Base-by-base conservation (phyloP, 1,140 invertebrate genomes). In the Eurosta solidaginis region DNA sequence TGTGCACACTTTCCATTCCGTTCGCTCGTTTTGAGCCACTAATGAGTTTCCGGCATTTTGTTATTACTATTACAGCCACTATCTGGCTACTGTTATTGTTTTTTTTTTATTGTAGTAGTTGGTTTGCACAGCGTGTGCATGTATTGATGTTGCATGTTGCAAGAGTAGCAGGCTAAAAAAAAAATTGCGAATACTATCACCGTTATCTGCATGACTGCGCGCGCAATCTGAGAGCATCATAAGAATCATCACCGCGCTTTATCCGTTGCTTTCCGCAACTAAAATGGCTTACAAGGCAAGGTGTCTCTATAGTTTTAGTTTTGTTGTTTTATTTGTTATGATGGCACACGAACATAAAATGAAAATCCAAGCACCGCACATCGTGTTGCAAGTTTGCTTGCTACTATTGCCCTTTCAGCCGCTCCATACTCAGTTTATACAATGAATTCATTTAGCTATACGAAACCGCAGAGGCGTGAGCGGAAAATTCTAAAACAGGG, bases 21-120 rank as follows among this genome's bases (percentile, higher is more conserved):
- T 40, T 68, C 59, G 40, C 59, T 68, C 59, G 29, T 68, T 68
- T 47, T 75, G 42, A 45, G 74, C 74, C 74, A 75, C 74, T 75
- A 75, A 75, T 75, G 74, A 75, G 74, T 75, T 75, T 75, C 74
- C 74, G 74, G 74, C 74, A 75, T 45, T 75, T 68, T 68, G 74
- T 47, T 75, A 50, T 47, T 50, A 50, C 74, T 50, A 74, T 36
- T 17, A 73, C 20, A 47, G 42, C 25, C 74, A 75, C 42, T 49
- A 75, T 45, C 74, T 47, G 22, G 44, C 42, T 22, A 47, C 22
- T 47, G 27, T 25, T 54, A 54, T 27, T 25, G 44, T 36, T 44
- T 74, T 7, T n/a, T 42, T 44, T 10, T 42, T 74, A 29, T 42
- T 25, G 74, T 75, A n/a, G 74, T 75, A 40, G 33, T 22, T 22